These are phyloP conservation scores for Hybos culiciformis DNA, from an alignment of 2,888 invertebrate genomes.

Conservation along the genomic window DNA sequence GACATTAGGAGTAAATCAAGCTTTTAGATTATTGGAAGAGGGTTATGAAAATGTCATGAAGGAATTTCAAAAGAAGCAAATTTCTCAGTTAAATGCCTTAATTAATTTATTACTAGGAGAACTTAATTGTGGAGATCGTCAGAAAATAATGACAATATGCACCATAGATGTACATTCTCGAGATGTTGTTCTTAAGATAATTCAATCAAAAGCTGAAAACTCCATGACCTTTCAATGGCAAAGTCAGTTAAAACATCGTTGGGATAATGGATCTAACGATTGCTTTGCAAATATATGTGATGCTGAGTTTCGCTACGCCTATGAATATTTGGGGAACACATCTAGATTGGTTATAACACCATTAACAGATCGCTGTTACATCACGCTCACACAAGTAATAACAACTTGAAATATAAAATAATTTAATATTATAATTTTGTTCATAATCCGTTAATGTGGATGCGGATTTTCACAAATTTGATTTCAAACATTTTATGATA, in stretches of 20 bases:
- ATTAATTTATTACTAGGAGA: conserved; percentile 74
- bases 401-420: too few species aligned
- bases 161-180: conserved; percentile 92
- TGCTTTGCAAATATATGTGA: conserved; percentile 94
- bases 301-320: conserved; percentile 80
- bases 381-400: conserved; percentile 72
- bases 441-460: too few species aligned
- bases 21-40: conserved; percentile 80
- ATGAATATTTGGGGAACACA: conserved; percentile 91
- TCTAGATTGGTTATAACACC: conserved; percentile 91
- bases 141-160: conserved; percentile 95
- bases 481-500: too few species aligned
- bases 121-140: conserved; percentile 68
- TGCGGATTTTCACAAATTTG: too few species aligned
- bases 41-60: conserved; percentile 87
- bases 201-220: conserved; percentile 64
- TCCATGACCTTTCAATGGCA: conserved; percentile 81
- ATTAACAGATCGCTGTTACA: conserved; percentile 89
- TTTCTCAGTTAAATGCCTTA: conserved; percentile 66
- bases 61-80: conserved; percentile 83
- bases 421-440: too few species aligned
- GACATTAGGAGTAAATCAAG: conserved; percentile 85
- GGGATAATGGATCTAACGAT: conserved; percentile 58
- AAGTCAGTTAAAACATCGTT: conserved; percentile 71
- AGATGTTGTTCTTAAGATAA: conserved; percentile 84